A percentile compares a stretch with the other conserved stretches of the same genome.
Evolutionary conservation across 1,140 invertebrate genomes (phyloP).

Genomic region (Scaptomyza hsui): DNA sequence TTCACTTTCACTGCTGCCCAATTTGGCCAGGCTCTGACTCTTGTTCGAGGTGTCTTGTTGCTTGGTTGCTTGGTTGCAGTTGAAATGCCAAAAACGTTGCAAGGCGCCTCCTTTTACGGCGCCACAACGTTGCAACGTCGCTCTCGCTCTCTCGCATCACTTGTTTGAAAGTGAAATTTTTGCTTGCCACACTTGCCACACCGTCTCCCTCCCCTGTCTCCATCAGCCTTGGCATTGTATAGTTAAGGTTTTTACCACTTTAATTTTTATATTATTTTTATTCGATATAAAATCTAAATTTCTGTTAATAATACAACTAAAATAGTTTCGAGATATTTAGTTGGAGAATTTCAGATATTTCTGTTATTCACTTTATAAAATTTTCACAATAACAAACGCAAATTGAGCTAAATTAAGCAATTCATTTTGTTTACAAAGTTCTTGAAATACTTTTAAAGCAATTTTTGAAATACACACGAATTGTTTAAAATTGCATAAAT

Average conservation of each 20-base stretch:
- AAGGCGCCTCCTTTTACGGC: slow-evolving; percentile 69
- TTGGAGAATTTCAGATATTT: background rate
- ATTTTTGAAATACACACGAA: background rate
- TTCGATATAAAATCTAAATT: no score
- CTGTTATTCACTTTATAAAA: slow-evolving; percentile 5
- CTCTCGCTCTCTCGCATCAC: slow-evolving; percentile 7
- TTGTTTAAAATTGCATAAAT: slow-evolving; percentile 6
- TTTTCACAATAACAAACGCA: slow-evolving; percentile 6
- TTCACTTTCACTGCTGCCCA: slow-evolving; percentile 65
- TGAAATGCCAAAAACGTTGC: slow-evolving; percentile 66
- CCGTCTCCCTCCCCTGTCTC: background rate
- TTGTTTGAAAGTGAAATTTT: slow-evolving; percentile 74
- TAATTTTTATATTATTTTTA: no score
- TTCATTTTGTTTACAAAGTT: slow-evolving; percentile 11
- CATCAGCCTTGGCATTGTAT: slow-evolving; percentile 6
- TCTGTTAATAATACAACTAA: no score
- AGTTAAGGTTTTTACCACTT: slow-evolving; percentile 1
- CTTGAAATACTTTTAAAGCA: slow-evolving; percentile 6
- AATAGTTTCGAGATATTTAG: no score
- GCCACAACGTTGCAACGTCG: slow-evolving; percentile 25
- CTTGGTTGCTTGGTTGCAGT: slow-evolving; percentile 30
- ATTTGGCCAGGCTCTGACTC: slow-evolving; percentile 45
- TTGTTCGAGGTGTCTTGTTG: slow-evolving; percentile 2
- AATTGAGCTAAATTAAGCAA: slow-evolving; percentile 7
- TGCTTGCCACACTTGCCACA: slow-evolving; percentile 7